phyloP scores from a whole-genome alignment of 2,113 vertebrate species.

The Indri indri region DNA sequence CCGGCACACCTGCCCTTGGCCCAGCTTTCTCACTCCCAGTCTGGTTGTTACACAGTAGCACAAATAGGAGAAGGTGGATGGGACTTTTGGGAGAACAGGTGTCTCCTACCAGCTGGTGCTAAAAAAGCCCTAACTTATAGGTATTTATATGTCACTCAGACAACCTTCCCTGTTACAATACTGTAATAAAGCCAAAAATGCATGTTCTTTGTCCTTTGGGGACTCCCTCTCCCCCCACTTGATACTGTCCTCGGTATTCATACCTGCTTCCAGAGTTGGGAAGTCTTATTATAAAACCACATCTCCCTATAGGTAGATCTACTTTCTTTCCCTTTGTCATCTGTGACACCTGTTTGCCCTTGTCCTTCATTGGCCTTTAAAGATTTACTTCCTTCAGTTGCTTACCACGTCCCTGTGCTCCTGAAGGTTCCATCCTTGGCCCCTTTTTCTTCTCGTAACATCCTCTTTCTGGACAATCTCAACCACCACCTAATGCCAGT shows the following conservation, averaged over 20 bases:
- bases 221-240: background rate
- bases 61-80: background rate
- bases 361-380: background rate
- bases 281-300: background rate
- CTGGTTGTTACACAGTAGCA: background rate
- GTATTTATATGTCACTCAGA: background rate
- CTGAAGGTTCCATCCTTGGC: background rate
- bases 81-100: background rate
- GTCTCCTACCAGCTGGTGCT: background rate
- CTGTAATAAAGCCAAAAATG: background rate
- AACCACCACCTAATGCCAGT: no score
- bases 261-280: background rate
- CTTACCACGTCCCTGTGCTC: background rate
- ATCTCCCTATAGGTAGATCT: accelerated
- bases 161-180: background rate
- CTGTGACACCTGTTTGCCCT: background rate
- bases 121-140: background rate
- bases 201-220: background rate
- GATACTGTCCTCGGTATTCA: background rate
- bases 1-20: background rate
- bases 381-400: background rate
- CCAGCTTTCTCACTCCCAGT: background rate
- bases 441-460: background rate
- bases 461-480: background rate
- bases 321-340: background rate